These are phyloP conservation scores for Peromyscus attwateri DNA, from an alignment of 2,797 vertebrate genomes.

Conservation along the genomic window DNA sequence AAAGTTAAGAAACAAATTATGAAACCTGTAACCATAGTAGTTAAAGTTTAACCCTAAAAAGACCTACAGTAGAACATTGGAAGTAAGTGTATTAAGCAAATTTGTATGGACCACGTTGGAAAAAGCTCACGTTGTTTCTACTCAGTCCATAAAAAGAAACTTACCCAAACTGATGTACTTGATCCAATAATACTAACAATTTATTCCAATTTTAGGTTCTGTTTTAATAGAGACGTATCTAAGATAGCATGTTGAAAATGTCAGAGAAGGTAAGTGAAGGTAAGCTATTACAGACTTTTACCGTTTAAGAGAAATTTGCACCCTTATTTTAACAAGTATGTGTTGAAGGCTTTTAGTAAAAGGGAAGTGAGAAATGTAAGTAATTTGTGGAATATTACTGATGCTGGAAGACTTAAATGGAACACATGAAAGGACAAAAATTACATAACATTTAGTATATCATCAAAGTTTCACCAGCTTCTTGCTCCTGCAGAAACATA, in stretches of 20 bases:
- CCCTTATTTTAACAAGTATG: constrained; percentile 4
- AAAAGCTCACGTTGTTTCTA: not conserved
- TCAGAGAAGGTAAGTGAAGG: not conserved
- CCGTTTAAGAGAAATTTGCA: not conserved
- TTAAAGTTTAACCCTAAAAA: not conserved
- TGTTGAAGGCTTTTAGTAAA: not conserved
- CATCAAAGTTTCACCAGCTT: not conserved
- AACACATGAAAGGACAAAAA: not conserved
- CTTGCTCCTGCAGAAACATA: not conserved
- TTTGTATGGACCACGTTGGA: not conserved
- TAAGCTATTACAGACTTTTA: not conserved
- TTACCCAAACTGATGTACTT: not conserved
- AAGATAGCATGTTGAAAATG: not conserved
- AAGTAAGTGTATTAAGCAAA: not conserved
- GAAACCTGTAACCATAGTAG: not conserved
- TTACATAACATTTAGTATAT: not conserved
- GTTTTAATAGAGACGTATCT: not conserved
- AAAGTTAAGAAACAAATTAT: not conserved
- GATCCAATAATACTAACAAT: not conserved
- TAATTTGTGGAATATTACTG: not conserved
- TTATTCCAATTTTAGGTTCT: constrained; percentile 3
- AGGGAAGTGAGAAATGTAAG: not conserved
- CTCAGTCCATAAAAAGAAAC: not conserved
- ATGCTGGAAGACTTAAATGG: not conserved
- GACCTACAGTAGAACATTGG: not conserved